Base-by-base conservation (phyloP, 1,140 invertebrate genomes). In the Lepidurus apus region DNA sequence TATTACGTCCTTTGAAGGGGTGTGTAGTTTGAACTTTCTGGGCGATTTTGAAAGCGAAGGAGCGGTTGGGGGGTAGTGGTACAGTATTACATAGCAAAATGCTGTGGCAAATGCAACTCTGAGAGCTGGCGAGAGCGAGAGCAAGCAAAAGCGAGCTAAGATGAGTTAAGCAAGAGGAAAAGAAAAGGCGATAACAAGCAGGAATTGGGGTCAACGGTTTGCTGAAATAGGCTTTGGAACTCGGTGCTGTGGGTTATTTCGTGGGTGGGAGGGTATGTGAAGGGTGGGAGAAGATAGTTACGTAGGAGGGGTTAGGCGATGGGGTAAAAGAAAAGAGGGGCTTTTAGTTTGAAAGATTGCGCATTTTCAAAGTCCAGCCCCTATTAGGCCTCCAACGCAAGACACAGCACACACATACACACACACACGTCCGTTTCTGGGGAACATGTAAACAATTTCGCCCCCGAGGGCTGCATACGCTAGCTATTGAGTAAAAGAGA, bases 391-490 rank as follows among this genome's bases (percentile, higher is more conserved):
- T 65, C 21, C 53, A 13, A 65, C 21, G 53, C 53, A 65, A 65
- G 53, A 65, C 53, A 65, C 45, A 47, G 34, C 45, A 11, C 45
- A 47, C 53, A 65, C 53, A 65, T 21, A 13, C 53, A 65, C 53
- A 65, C 53, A 65, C 53, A 65, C 53, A 65, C 53, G 53, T 65
- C 17, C 53, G 53, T 65, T 65, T 65, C 53, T 65, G 53, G 53
- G 53, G 53, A 65, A 65, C 53, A 65, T 65, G 53, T 65, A 65
- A 65, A 65, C 53, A 65, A 65, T 65, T 65, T 65, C 53, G 21
- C 17, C 53, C 53, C 53, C 4, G 53, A 65, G 53, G 53, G 17
- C 8, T 65, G 17, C 53, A 13, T 65, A 21, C 21, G 13, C 53
- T 65, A 21, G 53, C 53, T 65, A n/a, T 13, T n/a, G n/a, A n/a